Conservation (phyloP, 2,888 invertebrate genomes). For the Caenorhabditis panamensis region DNA sequence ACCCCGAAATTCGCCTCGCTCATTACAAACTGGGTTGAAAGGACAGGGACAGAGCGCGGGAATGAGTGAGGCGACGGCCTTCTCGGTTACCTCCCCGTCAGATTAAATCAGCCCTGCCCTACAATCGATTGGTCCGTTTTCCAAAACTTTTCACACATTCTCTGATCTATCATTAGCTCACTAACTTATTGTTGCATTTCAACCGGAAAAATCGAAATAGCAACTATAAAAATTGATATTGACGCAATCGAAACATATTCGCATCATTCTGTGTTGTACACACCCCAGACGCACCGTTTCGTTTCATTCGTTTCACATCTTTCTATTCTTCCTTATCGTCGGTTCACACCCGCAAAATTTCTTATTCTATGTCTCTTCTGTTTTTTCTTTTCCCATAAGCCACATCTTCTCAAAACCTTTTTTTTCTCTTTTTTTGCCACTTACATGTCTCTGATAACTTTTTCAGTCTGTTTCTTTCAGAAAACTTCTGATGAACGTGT, state of each 20-base stretch:
- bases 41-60: slow-evolving; percentile 10
- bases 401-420: slow-evolving; percentile 1
- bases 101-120: slow-evolving; percentile 32
- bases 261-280: slow-evolving; percentile 28
- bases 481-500: slow-evolving; percentile 36
- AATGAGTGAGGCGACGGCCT: slow-evolving; percentile 7
- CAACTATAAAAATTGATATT: slow-evolving; percentile 35
- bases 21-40: slow-evolving; percentile 47
- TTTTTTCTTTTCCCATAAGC: not conserved
- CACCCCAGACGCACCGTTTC: slow-evolving; percentile 29
- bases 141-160: not conserved
- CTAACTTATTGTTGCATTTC: not conserved
- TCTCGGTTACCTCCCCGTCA: slow-evolving; percentile 33
- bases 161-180: not conserved
- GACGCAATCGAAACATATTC: slow-evolving; percentile 45
- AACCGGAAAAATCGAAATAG: slow-evolving; percentile 33
- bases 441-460: not conserved
- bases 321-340: slow-evolving; percentile 12
- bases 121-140: not conserved
- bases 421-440: not conserved
- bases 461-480: slow-evolving; percentile 9
- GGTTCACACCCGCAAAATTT: slow-evolving; percentile 12
- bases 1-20: slow-evolving; percentile 14
- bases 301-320: slow-evolving; percentile 25
- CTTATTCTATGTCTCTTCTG: not conserved